These are phyloP conservation scores for Myotis vivesi DNA, from an alignment of 2,797 vertebrate genomes.

Conservation along the genomic window DNA sequence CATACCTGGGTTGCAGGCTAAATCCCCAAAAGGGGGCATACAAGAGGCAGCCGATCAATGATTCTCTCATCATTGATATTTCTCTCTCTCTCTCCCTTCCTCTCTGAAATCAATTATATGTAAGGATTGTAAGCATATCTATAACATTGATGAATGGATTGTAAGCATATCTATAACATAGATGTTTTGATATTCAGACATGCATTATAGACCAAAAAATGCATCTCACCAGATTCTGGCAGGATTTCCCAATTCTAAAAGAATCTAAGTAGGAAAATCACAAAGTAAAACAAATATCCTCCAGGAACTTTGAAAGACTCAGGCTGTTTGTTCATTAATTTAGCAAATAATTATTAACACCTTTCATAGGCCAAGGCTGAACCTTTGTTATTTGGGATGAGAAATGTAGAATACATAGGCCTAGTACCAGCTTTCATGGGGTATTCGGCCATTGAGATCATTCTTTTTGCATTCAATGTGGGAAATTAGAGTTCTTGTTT, in stretches of 20 bases:
- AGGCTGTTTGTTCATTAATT: slow-evolving; percentile 14
- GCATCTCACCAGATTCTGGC: not conserved
- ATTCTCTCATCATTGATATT: too few species aligned
- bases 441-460: not conserved
- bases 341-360: not conserved
- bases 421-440: not conserved
- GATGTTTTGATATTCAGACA: not conserved
- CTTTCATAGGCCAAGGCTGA: not conserved
- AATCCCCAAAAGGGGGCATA: too few species aligned
- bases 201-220: not conserved
- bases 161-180: not conserved
- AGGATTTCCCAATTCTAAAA: not conserved
- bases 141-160: not conserved
- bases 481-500: not conserved
- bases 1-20: too few species aligned
- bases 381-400: not conserved
- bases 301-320: not conserved
- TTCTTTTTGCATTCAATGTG: not conserved
- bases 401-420: not conserved
- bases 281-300: not conserved
- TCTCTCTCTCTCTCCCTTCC: too few species aligned
- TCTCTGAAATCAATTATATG: too few species aligned
- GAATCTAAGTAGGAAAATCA: slow-evolving; percentile 40
- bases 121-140: not conserved
- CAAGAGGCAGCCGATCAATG: too few species aligned